Conservation (phyloP, 2,113 vertebrate genomes). For the Pseudorectes ferrugineus region DNA sequence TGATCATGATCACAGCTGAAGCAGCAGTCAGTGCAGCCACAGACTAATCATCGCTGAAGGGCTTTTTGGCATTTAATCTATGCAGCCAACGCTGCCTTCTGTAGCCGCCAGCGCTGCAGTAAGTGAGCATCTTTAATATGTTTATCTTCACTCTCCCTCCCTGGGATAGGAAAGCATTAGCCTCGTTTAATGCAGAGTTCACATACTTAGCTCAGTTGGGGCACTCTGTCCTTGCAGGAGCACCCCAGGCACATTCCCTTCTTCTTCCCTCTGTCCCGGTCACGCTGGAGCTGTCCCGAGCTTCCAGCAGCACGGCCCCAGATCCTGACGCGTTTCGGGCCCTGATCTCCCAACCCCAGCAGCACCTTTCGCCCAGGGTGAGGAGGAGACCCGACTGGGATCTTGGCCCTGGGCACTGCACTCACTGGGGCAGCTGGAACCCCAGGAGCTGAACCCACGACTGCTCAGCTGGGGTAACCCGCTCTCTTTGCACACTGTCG, state of each 20-base stretch:
- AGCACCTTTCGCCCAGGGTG: neutral
- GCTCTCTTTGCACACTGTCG: neutral
- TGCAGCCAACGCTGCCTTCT: neutral
- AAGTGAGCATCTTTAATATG: neutral
- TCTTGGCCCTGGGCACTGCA: fast-evolving
- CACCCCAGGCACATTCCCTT: fast-evolving
- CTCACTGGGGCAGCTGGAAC: fast-evolving
- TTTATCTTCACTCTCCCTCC: neutral
- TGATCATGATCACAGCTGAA: neutral
- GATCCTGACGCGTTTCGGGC: neutral
- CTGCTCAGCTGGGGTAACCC: fast-evolving
- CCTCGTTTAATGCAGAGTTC: neutral
- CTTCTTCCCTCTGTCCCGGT: neutral
- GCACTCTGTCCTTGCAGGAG: neutral
- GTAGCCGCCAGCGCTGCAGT: neutral
- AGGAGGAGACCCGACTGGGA: neutral
- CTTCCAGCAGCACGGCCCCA: neutral
- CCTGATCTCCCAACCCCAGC: no score
- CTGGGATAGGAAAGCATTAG: neutral
- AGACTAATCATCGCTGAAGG: neutral
- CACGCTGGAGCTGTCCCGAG: fast-evolving
- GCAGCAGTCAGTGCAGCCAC: neutral
- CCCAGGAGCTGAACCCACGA: neutral
- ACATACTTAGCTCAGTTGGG: fast-evolving
- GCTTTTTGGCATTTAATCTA: neutral